These are phyloP conservation scores for Epistrophe grossulariae DNA, from an alignment of 2,888 invertebrate species.

Conservation along the genomic window DNA sequence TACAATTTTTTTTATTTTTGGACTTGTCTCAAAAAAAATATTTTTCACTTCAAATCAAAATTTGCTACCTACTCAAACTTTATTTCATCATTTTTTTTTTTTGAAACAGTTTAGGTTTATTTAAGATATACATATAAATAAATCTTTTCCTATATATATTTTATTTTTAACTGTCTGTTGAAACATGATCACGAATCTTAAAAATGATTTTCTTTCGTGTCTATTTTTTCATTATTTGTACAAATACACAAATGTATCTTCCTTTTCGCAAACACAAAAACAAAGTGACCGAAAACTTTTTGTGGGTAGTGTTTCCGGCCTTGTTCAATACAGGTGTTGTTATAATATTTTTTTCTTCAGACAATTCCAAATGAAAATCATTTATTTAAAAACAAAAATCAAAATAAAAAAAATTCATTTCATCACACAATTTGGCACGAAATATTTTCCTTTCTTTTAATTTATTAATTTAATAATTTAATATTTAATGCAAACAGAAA, in stretches of 20 bases:
- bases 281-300: conserved; percentile 54
- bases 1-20: too few species aligned
- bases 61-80: too few species aligned
- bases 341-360: neutral
- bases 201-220: neutral
- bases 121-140: too few species aligned
- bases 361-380: conserved; percentile 4
- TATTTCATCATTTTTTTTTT: too few species aligned
- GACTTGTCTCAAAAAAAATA: too few species aligned
- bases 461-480: conserved; percentile 3
- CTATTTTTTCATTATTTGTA: neutral
- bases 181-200: neutral
- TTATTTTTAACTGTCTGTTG: too few species aligned
- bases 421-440: neutral
- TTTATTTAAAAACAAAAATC: neutral
- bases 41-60: too few species aligned
- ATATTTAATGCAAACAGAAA: neutral
- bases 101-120: too few species aligned
- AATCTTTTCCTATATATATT: too few species aligned
- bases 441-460: neutral
- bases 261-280: neutral
- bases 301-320: conserved; percentile 39
- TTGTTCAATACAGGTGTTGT: conserved; percentile 33
- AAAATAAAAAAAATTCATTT: neutral
- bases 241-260: neutral